Evolutionary conservation across 2,888 invertebrate species (phyloP), one percentile per base, ranked within the genome.

Genomic region (Lycia hirtaria): DNA sequence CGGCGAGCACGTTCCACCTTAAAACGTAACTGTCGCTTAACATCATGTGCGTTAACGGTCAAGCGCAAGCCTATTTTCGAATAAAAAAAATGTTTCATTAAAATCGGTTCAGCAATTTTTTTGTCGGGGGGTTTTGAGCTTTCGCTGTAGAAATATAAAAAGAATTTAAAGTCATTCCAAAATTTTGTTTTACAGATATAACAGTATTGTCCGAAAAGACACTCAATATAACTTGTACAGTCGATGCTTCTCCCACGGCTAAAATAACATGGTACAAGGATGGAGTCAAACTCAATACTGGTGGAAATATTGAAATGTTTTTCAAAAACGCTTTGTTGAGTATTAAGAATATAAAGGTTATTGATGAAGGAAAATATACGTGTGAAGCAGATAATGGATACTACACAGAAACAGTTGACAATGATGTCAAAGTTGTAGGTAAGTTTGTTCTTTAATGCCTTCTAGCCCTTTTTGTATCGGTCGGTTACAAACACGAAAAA

Each of bases 161-260:
- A n/a, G 4, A 5, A 1, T 4, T 32, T 26, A 26, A 26, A 9
- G 32, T 32, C 12, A 12, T n/a, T n/a, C 4, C 2, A n/a, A n/a
- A 30, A 32, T 20, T 12, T 48, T 28, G 26, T 3, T n/a, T 44
- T 10, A 22, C 37, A 53, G 52, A 30, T 2, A 9, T 45, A 22
- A n/a, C n/a, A 1, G 22, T 60, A 14, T 19, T 41, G 9, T 58
- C 50, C 14, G 24, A 50, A 3, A 30, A 54, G 22, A 33, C 50
- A 20, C 53, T 38, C 6, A 43, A 38, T 17, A 12, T 64, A 0
- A 33, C 14, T 26, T 64, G 64, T n/a, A 28, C 40, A 20, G 35
- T 64, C 4, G 51, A 64, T n/a, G 58, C 60, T 4, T 54, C 56
- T 19, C 58, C 64, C 12, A 53, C 60, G 28, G 60, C 56, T 4